These are phyloP conservation scores for Spheniscus humboldti DNA, from an alignment of 2,797 vertebrate species.

Conservation along the genomic window DNA sequence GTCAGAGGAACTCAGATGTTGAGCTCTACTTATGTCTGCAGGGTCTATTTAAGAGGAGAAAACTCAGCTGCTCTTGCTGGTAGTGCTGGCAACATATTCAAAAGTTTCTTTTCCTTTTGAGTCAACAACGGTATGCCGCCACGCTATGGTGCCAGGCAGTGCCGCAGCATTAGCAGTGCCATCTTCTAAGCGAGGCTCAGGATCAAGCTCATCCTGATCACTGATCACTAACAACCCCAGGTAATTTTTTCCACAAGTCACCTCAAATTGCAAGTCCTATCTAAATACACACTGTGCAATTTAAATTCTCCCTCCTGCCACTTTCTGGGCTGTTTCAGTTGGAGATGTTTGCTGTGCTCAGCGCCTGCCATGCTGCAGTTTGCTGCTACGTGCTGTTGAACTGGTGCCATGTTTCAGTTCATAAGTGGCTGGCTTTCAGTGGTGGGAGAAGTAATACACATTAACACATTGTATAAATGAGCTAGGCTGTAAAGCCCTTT, in stretches of 20 bases:
- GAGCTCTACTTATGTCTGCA: not conserved
- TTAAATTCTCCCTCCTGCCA: not conserved
- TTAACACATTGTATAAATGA: conserved; percentile 7
- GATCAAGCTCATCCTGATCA: not conserved
- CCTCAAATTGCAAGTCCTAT: not conserved
- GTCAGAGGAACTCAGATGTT: not conserved
- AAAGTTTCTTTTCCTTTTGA: not conserved
- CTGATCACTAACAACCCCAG: not conserved
- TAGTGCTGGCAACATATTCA: not conserved
- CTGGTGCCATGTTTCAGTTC: not conserved
- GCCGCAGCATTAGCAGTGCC: not conserved
- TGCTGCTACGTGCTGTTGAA: not conserved
- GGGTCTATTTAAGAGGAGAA: not conserved
- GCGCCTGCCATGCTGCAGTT: not conserved
- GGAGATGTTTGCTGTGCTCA: not conserved
- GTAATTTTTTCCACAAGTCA: not conserved
- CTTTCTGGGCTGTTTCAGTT: not conserved
- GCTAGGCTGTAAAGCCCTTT: not conserved
- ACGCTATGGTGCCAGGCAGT: not conserved
- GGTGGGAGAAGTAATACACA: not conserved
- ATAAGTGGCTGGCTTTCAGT: not conserved
- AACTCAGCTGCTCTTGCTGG: not conserved
- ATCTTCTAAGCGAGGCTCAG: not conserved
- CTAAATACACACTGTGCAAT: not conserved
- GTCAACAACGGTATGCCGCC: not conserved